Evolutionary conservation across 2,113 vertebrate species (phyloP), one percentile per base, ranked within the genome.

Genomic region (Chamaetylas fuelleborni): DNA sequence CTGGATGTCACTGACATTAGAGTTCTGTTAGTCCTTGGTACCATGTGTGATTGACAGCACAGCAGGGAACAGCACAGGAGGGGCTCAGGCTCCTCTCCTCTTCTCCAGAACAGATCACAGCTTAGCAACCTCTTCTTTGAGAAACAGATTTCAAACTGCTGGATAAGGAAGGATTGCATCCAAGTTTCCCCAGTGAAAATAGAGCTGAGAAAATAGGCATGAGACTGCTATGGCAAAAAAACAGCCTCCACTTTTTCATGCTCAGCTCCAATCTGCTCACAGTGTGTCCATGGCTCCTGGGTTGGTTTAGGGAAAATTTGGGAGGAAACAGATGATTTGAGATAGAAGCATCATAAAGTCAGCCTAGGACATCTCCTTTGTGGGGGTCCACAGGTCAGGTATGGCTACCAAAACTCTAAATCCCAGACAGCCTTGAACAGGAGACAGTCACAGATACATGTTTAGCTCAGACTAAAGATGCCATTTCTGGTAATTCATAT

Each of bases 371-470:
- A 58, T 19, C 1, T 56, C 34, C 48, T 31, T 19, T 28, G 8
- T 10, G 5, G 9, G n/a, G 13, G 25, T 53, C 42, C 31, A 15
- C 22, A 34, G 18, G 12, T 8, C 20, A 33, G 24, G 47, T 10
- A 12, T 11, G 34, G 19, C 13, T 47, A 26, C 12, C 9, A 16
- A 23, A 54, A 12, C 14, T 28, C 31, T 29, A 48, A 67, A 36
- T 33, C 19, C 6, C 34, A 71, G 16, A 16, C 4, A 65, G 23
- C 14, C 34, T 62, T 3, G 0, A 58, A n/a, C 14, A 64, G 10
- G 18, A 74, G 5, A 43, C 1, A 11, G 7, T 36, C 4, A 0
- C 16, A 53, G 9, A 16, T 70, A 1, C 5, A 10, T 14, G 7
- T 50, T 29, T 17, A 71, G 4, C 19, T 86, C 33, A 91, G 43